phyloP scores from a whole-genome alignment of 1,140 invertebrate genomes.

The Lycorma delicatula region DNA sequence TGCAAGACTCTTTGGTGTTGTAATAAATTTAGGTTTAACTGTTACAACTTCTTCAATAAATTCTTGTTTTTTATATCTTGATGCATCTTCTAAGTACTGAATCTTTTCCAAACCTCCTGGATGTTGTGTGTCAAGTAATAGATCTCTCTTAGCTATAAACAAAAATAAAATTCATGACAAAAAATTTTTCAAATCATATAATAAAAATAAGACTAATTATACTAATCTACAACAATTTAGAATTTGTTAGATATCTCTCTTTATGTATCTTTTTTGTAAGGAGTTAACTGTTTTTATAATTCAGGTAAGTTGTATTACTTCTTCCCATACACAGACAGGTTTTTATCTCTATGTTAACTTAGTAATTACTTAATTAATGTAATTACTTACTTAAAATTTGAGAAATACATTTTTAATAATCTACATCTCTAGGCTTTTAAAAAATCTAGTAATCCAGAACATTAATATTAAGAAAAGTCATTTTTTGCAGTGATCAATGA shows the following conservation, averaged over 20 bases:
- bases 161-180: background rate
- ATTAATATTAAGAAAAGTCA: too few species aligned
- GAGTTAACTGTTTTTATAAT: too few species aligned
- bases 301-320: too few species aligned
- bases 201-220: background rate
- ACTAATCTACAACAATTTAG: background rate
- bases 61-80: conserved; percentile 73
- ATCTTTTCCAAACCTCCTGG: conserved; percentile 82
- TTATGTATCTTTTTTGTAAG: background rate
- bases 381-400: too few species aligned
- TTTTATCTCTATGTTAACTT: too few species aligned
- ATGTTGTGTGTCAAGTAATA: conserved; percentile 76
- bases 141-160: conserved; percentile 65
- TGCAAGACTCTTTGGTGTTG: conserved; percentile 74
- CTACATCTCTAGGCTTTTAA: too few species aligned
- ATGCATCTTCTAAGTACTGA: conserved; percentile 81
- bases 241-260: background rate
- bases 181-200: background rate
- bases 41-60: conserved; percentile 74
- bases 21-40: conserved; percentile 73
- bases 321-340: too few species aligned
- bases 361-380: too few species aligned
- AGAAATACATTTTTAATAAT: too few species aligned
- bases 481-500: too few species aligned
- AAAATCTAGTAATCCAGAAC: too few species aligned